A percentile compares a stretch with the other conserved stretches of the same genome.
These are phyloP conservation scores for Hemicrepidius hirtus DNA, from an alignment of 2,888 invertebrate genomes.

Conservation along the genomic window DNA sequence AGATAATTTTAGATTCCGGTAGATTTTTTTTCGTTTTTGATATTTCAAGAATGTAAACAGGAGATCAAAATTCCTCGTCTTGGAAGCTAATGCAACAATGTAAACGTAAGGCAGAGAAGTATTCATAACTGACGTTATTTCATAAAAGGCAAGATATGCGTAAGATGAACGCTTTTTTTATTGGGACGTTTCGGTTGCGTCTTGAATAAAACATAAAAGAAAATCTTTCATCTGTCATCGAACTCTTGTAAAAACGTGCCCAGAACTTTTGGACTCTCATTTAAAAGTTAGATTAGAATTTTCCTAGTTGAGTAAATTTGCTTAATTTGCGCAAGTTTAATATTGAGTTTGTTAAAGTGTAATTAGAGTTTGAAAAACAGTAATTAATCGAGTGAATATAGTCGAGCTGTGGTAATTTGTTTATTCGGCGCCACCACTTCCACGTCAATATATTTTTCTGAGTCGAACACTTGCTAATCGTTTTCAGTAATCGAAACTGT, in stretches of 20 bases:
- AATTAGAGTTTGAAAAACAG: constrained; percentile 31
- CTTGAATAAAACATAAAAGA: constrained; percentile 32
- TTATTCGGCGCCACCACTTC: constrained; percentile 39
- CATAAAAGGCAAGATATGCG: constrained; percentile 25
- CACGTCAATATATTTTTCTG: background rate
- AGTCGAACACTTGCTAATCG: background rate
- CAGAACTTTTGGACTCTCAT: constrained; percentile 29
- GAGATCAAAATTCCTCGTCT: background rate
- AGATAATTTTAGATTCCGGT: too few relatives aligned
- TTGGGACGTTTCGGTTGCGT: constrained; percentile 8
- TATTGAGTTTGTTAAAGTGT: constrained; percentile 25
- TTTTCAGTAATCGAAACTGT: constrained; percentile 18
- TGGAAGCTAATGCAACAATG: background rate
- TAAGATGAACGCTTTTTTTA: constrained; percentile 14
- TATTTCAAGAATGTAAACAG: background rate
- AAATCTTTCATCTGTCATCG: constrained; percentile 33
- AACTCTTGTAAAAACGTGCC: constrained; percentile 19
- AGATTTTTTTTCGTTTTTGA: too few relatives aligned
- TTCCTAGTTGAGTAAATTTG: constrained; percentile 16
- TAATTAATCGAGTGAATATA: constrained; percentile 25
- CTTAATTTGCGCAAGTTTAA: constrained; percentile 29
- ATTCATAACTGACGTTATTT: constrained; percentile 6
- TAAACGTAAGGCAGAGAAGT: constrained; percentile 3
- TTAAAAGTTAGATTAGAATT: constrained; percentile 37
- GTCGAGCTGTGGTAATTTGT: constrained; percentile 28